Percentiles rank a stretch among this genome's conserved stretches.
Evolutionary conservation across 2,113 vertebrate genomes (phyloP).

Genomic region (Camelus dromedarius): DNA sequence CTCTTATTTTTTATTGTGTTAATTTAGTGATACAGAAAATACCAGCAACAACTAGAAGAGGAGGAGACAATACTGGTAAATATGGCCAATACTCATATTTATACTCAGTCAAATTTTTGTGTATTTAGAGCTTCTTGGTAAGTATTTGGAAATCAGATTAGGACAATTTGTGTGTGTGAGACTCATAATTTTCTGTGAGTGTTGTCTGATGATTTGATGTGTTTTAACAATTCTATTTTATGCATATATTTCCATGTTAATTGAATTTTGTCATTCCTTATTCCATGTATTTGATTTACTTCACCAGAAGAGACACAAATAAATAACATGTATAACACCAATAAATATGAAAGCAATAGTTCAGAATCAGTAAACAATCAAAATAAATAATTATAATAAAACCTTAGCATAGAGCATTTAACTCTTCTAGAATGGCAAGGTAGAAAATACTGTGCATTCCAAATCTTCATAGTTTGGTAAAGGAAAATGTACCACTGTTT

Average conservation of each 20-base stretch:
- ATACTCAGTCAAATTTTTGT: background rate
- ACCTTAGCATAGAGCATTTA: background rate
- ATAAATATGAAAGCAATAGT: constrained; percentile 19
- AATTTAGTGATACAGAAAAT: background rate
- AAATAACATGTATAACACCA: constrained; percentile 3
- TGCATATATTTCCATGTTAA: constrained; percentile 3
- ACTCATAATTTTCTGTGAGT: background rate
- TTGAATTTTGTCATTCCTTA: background rate
- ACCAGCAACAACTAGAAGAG: background rate
- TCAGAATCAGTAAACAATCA: background rate
- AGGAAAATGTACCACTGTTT: background rate
- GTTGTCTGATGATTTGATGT: background rate
- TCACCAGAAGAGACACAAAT: background rate
- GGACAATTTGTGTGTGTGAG: background rate
- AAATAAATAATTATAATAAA: background rate
- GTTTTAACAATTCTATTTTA: constrained; percentile 42
- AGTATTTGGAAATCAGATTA: background rate
- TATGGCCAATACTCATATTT: background rate
- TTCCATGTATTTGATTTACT: constrained; percentile 12
- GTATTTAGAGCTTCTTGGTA: background rate
- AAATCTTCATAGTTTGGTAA: background rate
- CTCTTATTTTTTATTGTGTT: background rate
- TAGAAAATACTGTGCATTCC: background rate
- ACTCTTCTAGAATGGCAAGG: background rate
- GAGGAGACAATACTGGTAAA: background rate